Evolutionary conservation across 2,888 invertebrate genomes (phyloP).

Genomic region (Phorcus lineatus): DNA sequence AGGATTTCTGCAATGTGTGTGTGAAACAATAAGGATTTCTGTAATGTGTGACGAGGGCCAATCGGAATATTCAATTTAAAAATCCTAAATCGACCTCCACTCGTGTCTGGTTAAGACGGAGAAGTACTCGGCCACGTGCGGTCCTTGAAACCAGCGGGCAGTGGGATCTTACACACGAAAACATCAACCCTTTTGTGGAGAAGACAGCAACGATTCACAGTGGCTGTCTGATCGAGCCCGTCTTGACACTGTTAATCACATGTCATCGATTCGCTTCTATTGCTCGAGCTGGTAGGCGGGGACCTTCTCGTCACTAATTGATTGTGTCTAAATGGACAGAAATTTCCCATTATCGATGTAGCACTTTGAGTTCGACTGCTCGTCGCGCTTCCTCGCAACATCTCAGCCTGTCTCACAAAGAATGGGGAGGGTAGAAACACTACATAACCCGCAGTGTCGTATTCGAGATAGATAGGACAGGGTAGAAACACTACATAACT

Average conservation of each 20-base stretch:
- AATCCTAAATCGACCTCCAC: too few relatives aligned
- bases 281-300: background rate
- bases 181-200: background rate
- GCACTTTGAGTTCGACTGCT: background rate
- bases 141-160: background rate
- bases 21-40: too few relatives aligned
- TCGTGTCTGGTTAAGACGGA: too few relatives aligned
- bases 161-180: background rate
- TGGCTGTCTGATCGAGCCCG: background rate
- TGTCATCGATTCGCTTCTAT: slow-evolving; percentile 10
- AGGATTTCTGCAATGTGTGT: too few relatives aligned
- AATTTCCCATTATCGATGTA: background rate
- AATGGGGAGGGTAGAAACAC: too few relatives aligned
- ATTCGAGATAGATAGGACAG: too few relatives aligned
- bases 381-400: background rate
- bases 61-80: too few relatives aligned
- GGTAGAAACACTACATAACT: too few relatives aligned
- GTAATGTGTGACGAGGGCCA: too few relatives aligned
- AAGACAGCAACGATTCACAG: slow-evolving; percentile 2
- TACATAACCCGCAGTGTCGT: too few relatives aligned
- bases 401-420: background rate
- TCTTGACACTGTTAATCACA: slow-evolving; percentile 6
- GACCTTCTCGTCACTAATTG: background rate
- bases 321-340: slow-evolving; percentile 10
- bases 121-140: slow-evolving; percentile 10